These are phyloP conservation scores for Palythoa caribaeorum DNA, from an alignment of 92 coral and sea anemone genomes.

Conservation along the genomic window DNA sequence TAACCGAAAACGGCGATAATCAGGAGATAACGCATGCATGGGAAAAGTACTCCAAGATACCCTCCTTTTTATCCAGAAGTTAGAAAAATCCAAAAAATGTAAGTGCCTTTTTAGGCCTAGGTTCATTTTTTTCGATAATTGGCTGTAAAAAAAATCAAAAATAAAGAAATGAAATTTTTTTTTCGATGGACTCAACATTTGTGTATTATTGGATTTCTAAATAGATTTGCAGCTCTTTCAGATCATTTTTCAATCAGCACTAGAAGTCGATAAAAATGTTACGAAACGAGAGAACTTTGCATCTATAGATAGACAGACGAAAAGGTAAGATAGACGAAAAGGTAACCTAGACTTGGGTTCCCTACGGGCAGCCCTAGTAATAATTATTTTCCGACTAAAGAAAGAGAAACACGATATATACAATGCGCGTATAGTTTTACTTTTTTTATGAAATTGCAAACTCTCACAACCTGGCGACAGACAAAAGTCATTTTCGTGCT, in stretches of 20 bases:
- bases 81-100: conserved; percentile 15
- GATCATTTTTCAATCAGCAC: conserved; percentile 4
- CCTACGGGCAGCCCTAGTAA: no score
- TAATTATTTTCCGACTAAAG: no score
- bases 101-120: conserved; percentile 14
- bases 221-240: not conserved
- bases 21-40: conserved; percentile 11
- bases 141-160: not conserved
- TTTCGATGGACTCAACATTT: not conserved
- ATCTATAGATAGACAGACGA: no score
- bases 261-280: not conserved
- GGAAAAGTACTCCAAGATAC: conserved; percentile 22
- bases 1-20: not conserved
- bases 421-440: no score
- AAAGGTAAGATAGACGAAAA: no score
- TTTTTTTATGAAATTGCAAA: no score
- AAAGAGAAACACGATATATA: no score
- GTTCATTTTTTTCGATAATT: conserved; percentile 4
- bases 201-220: not conserved
- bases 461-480: no score
- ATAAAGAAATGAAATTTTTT: not conserved
- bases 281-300: no score
- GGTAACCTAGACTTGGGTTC: no score
- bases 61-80: conserved; percentile 18
- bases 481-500: no score